Conservation (phyloP, 2,888 invertebrate genomes). For the Neria commutata region DNA sequence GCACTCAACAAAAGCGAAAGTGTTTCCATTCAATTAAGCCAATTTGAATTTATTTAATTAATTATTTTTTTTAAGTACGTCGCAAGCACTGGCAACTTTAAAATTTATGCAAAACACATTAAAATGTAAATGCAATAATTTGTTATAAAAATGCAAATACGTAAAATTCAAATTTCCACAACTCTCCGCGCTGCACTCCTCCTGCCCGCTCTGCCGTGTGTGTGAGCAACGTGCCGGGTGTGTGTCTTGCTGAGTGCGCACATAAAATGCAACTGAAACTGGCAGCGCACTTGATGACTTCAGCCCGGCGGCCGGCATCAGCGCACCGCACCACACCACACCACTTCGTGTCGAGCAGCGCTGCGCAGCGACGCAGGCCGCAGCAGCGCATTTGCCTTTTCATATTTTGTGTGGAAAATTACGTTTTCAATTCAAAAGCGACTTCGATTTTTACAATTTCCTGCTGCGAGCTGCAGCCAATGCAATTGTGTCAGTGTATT, state of each 20-base stretch:
- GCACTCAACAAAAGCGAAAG: not conserved
- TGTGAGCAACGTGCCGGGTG: not conserved
- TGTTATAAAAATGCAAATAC: not conserved
- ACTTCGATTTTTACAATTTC: slow-evolving; percentile 18
- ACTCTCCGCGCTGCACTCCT: no score
- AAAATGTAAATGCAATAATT: not conserved
- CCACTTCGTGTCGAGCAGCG: slow-evolving; percentile 11
- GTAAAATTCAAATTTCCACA: no score
- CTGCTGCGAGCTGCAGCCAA: slow-evolving; percentile 20
- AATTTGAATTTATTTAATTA: not conserved
- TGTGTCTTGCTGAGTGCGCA: slow-evolving; percentile 41
- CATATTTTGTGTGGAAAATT: slow-evolving; percentile 6
- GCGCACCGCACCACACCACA: not conserved
- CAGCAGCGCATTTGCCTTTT: not conserved
- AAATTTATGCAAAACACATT: not conserved
- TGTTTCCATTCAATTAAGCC: not conserved
- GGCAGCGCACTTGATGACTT: slow-evolving; percentile 34
- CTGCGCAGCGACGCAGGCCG: slow-evolving; percentile 3
- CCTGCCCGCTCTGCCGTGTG: no score
- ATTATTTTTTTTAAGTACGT: not conserved
- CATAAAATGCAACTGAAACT: slow-evolving; percentile 48
- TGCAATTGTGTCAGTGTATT: not conserved
- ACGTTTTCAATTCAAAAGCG: slow-evolving; percentile 27
- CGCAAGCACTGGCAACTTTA: no score
- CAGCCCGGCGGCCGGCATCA: slow-evolving; percentile 7